Evolutionary conservation across 2,888 invertebrate species (phyloP).

Genomic region (Noctuana brunneofusca): DNA sequence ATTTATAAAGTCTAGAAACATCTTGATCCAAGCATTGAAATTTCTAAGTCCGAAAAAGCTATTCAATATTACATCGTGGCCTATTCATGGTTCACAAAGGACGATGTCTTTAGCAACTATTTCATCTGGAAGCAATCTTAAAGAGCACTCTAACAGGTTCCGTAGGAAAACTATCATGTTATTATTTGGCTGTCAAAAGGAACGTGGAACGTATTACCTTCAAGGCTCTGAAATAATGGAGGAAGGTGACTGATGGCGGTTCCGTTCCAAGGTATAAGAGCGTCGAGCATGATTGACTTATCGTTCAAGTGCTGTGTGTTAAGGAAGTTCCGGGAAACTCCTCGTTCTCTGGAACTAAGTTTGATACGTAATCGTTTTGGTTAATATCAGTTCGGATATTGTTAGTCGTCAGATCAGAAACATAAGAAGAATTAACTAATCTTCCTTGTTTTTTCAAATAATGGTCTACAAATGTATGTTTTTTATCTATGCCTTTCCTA

Average conservation of each 20-base stretch:
- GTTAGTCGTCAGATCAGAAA: neutral
- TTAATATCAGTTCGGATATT: neutral
- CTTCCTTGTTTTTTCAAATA: no score
- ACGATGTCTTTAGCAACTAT: neutral
- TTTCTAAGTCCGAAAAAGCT: no score
- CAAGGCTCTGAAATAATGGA: neutral
- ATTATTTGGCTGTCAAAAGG: constrained; percentile 7
- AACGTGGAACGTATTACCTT: constrained; percentile 6
- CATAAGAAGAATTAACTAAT: no score
- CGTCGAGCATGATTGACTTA: constrained; percentile 4
- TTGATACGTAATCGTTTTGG: neutral
- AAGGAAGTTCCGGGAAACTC: neutral
- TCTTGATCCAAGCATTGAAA: no score
- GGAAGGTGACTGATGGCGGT: neutral
- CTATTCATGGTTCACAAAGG: neutral
- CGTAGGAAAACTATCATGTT: neutral
- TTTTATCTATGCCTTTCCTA: no score
- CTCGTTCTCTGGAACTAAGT: neutral
- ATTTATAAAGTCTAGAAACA: no score
- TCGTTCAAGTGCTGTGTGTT: neutral
- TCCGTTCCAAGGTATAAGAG: neutral
- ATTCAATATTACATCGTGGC: no score
- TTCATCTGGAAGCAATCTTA: neutral
- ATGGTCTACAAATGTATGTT: no score
- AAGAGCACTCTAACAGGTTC: neutral